These are phyloP conservation scores for Saccopteryx leptura DNA, from an alignment of 2,113 vertebrate genomes.

Conservation along the genomic window DNA sequence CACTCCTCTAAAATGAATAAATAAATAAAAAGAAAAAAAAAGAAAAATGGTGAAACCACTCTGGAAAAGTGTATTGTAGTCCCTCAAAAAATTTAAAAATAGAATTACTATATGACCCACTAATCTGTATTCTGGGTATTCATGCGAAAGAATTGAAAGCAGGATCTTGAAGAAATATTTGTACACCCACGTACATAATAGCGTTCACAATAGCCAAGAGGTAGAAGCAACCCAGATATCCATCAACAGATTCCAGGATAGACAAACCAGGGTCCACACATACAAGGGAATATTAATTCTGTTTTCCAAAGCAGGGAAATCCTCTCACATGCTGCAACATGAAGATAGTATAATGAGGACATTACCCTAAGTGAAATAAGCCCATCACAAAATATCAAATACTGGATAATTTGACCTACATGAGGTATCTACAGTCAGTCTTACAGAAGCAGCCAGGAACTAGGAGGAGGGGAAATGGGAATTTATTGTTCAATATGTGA, in stretches of 20 bases:
- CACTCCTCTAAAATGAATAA: too few relatives aligned
- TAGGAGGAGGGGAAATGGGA: background rate
- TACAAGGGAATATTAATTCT: background rate
- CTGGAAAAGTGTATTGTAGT: background rate
- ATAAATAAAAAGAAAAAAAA: too few relatives aligned
- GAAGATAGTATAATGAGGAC: background rate
- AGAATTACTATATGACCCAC: too few relatives aligned
- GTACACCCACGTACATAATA: too few relatives aligned
- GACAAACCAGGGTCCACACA: background rate
- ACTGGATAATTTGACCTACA: too few relatives aligned
- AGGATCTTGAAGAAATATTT: too few relatives aligned
- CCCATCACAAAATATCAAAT: background rate
- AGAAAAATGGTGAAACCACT: background rate
- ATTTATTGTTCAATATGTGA: background rate
- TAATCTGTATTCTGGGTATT: too few relatives aligned
- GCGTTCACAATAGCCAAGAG: background rate
- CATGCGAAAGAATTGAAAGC: too few relatives aligned
- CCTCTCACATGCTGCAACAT: background rate
- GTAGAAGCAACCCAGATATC: background rate
- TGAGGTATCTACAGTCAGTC: background rate
- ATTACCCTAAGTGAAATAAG: too few relatives aligned
- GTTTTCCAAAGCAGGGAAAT: background rate
- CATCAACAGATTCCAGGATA: background rate
- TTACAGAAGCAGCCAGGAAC: background rate
- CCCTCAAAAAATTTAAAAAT: too few relatives aligned